Percentiles rank a stretch among this genome's conserved stretches.
Evolutionary conservation across 2,113 vertebrate genomes (phyloP).

Genomic region (Monopterus albus): DNA sequence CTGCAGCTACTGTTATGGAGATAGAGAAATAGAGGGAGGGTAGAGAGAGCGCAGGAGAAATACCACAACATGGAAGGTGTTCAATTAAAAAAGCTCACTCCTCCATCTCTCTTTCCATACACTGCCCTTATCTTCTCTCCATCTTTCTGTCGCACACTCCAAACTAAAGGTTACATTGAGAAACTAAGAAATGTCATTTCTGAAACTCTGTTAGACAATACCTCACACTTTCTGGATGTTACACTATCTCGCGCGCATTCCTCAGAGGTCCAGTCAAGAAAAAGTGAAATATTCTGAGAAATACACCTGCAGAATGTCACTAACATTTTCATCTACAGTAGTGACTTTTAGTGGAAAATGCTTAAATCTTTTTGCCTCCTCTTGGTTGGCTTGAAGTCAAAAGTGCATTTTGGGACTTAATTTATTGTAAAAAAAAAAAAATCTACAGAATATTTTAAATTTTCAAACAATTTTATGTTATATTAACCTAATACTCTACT

Average conservation of each 20-base stretch:
- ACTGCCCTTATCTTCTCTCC: conserved; percentile 69
- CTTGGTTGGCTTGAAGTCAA: neutral
- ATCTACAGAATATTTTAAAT: too few species aligned
- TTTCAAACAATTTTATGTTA: too few species aligned
- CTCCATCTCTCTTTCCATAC: conserved; percentile 38
- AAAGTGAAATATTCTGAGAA: neutral
- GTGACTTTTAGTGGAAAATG: neutral
- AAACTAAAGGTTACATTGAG: conserved; percentile 73
- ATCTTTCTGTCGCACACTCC: conserved; percentile 62
- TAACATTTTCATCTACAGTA: neutral
- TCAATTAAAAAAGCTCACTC: conserved; percentile 78
- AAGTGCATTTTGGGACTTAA: neutral
- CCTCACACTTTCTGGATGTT: conserved; percentile 27
- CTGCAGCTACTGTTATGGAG: conserved; percentile 81
- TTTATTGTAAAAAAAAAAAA: too few species aligned
- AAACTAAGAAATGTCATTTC: conserved; percentile 65
- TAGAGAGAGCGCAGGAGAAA: conserved; percentile 65
- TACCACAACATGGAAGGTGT: conserved; percentile 77
- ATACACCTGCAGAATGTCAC: neutral
- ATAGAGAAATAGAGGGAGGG: conserved; percentile 69
- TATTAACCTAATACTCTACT: too few species aligned
- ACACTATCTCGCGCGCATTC: conserved; percentile 17
- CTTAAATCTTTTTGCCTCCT: neutral
- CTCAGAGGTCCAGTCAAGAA: conserved; percentile 15
- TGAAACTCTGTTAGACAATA: conserved; percentile 52